Conservation (phyloP, 2,113 vertebrate genomes). For the Aegithalos caudatus region DNA sequence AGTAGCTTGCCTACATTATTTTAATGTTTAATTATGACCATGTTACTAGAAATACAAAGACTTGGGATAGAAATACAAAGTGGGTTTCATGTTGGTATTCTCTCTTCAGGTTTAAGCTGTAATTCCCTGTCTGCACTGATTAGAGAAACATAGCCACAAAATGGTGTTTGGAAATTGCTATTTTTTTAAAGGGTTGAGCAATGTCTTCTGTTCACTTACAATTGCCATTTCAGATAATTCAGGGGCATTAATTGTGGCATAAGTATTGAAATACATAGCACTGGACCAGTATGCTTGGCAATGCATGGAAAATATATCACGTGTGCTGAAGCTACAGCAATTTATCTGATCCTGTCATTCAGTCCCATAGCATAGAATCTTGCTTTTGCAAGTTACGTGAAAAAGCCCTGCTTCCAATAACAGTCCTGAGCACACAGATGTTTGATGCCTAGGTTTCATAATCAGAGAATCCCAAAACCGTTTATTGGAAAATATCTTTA, state of each 20-base stretch:
- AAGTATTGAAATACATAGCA: neutral
- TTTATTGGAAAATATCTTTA: neutral
- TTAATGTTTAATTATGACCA: neutral
- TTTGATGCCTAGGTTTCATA: neutral
- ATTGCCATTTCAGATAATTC: neutral
- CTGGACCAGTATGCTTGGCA: neutral
- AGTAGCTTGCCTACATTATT: neutral
- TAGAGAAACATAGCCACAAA: neutral
- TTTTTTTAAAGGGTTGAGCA: neutral
- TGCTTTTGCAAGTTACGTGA: neutral
- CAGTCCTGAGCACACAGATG: neutral
- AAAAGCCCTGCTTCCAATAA: neutral
- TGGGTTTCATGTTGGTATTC: neutral
- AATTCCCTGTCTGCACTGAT: neutral
- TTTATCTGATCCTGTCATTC: neutral
- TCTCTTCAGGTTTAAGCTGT: neutral
- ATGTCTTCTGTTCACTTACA: neutral
- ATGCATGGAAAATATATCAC: neutral
- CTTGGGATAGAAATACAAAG: neutral
- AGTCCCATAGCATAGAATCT: rapidly evolving
- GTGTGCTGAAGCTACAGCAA: neutral
- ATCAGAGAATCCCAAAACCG: neutral
- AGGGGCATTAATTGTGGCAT: neutral
- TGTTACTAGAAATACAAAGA: neutral
- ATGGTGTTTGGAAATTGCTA: neutral